Evolutionary conservation across 2,113 vertebrate genomes (phyloP).

Genomic region (Stomatorhinus ivindoensis): DNA sequence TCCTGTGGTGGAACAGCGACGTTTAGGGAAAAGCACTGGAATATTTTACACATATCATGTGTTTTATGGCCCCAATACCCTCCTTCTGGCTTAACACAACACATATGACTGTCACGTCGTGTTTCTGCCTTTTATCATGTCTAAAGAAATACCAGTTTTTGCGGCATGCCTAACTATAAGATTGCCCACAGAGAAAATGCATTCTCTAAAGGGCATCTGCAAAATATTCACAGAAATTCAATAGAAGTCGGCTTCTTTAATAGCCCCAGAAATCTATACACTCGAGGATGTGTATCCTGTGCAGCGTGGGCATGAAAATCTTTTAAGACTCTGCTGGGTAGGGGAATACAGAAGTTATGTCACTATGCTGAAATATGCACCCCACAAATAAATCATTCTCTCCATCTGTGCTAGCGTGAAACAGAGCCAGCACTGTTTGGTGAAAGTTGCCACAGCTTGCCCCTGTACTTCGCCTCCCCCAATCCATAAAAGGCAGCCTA

Average conservation of each 20-base stretch:
- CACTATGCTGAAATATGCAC: neutral
- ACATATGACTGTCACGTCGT: neutral
- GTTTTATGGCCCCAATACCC: neutral
- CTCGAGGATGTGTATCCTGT: neutral
- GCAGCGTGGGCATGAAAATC: neutral
- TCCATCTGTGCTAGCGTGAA: neutral
- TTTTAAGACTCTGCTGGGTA: neutral
- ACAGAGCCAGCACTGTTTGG: constrained; percentile 9
- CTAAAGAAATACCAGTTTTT: neutral
- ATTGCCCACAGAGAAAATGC: neutral
- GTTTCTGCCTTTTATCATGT: neutral
- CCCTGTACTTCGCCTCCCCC: neutral
- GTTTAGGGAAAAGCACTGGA: neutral
- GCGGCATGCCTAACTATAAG: neutral
- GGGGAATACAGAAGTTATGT: neutral
- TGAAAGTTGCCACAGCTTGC: neutral
- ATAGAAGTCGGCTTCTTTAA: neutral
- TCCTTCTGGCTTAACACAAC: neutral
- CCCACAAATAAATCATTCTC: constrained; percentile 5
- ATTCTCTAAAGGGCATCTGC: neutral
- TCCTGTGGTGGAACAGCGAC: neutral
- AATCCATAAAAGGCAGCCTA: neutral
- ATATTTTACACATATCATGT: neutral
- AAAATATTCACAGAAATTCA: neutral
- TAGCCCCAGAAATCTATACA: neutral